Evolutionary conservation across 1,140 invertebrate species (phyloP).

Genomic region (Solenopsis invicta): DNA sequence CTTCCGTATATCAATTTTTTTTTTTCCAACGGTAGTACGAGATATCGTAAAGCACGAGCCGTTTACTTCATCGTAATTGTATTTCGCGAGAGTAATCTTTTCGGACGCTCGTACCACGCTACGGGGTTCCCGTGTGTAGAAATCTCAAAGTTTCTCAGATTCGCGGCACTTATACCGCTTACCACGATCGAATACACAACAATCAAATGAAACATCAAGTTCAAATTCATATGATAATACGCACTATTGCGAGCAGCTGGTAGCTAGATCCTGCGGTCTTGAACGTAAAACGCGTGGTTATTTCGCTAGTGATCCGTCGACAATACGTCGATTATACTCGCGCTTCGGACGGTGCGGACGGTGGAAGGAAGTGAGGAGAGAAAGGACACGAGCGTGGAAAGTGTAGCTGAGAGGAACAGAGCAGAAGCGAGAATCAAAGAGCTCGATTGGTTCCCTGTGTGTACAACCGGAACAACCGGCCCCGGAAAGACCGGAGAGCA

Average conservation of each 20-base stretch:
- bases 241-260: slow-evolving; percentile 52
- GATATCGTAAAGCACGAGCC: background rate
- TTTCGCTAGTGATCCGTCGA: slow-evolving; percentile 36
- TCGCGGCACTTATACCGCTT: background rate
- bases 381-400: slow-evolving; percentile 30
- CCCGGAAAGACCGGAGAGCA: slow-evolving; percentile 54
- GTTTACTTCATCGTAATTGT: slow-evolving; percentile 1
- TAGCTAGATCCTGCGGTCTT: slow-evolving; percentile 6
- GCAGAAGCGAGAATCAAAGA: slow-evolving; percentile 53
- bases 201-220: background rate
- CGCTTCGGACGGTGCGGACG: background rate
- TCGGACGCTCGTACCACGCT: background rate
- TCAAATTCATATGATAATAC: background rate
- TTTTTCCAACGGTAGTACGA: background rate
- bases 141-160: slow-evolving; percentile 21
- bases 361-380: background rate
- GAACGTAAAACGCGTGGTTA: slow-evolving; percentile 8
- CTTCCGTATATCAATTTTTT: background rate
- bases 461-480: slow-evolving; percentile 57
- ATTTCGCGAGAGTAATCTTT: slow-evolving; percentile 1
- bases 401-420: slow-evolving; percentile 63
- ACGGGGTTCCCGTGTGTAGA: background rate
- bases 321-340: slow-evolving; percentile 49
- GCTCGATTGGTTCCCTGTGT: slow-evolving; percentile 34
- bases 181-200: background rate